Conservation (phyloP, 2,797 vertebrate genomes). For the Mus caroli region DNA sequence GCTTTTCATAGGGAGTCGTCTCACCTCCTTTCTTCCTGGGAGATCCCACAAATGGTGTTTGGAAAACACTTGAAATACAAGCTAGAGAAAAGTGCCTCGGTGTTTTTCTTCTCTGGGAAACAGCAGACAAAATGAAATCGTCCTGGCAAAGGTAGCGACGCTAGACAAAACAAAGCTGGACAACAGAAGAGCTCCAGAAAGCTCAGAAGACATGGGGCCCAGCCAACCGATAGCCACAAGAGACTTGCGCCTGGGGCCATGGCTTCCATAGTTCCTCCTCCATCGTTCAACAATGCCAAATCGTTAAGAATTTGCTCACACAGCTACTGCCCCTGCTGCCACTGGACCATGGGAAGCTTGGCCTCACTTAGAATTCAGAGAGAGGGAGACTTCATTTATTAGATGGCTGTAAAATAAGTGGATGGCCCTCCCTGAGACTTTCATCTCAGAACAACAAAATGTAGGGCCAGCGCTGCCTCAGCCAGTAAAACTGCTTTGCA, state of each 20-base stretch:
- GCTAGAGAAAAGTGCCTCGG: conserved; percentile 13
- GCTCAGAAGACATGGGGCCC: background rate
- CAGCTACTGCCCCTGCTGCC: background rate
- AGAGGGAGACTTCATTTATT: background rate
- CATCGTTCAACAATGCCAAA: background rate
- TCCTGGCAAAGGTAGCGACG: background rate
- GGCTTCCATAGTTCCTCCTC: background rate
- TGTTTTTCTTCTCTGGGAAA: background rate
- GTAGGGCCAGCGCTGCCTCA: background rate
- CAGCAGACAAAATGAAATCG: conserved; percentile 33
- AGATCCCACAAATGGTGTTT: background rate
- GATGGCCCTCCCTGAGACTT: background rate
- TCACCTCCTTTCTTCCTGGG: background rate
- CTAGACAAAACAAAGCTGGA: background rate
- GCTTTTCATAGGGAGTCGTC: background rate
- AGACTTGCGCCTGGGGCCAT: background rate
- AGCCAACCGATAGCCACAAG: background rate
- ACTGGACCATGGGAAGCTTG: background rate
- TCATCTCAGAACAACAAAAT: background rate
- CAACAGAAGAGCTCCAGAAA: background rate
- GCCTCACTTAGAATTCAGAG: background rate
- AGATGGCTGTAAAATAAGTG: background rate
- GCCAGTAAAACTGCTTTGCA: background rate
- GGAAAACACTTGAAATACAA: background rate
- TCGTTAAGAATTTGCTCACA: background rate